Evolutionary conservation across 2,113 vertebrate genomes (phyloP).

Genomic region (Petrocephalus zakoni): DNA sequence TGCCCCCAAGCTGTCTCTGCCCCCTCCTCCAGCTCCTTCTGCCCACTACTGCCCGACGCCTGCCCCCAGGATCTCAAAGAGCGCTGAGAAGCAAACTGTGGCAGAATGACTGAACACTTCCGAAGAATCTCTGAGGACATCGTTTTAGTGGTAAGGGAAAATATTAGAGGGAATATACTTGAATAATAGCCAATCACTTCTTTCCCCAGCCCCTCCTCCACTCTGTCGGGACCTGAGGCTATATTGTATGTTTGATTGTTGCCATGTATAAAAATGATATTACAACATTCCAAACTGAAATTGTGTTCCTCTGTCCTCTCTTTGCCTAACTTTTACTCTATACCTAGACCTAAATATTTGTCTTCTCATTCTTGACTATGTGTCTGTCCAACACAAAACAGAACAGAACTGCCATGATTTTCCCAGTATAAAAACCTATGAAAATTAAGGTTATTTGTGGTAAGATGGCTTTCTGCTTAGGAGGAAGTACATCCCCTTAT

Average conservation of each 20-base stretch:
- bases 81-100: not conserved
- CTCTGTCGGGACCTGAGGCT: not conserved
- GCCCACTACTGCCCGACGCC: not conserved
- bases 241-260: conserved; percentile 10
- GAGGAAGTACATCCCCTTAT: not conserved
- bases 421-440: conserved; percentile 1
- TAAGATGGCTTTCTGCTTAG: not conserved
- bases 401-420: conserved; percentile 11
- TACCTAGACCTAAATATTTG: conserved; percentile 11
- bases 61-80: not conserved
- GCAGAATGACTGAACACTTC: not conserved
- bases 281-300: conserved; percentile 1
- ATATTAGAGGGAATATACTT: conserved; percentile 5
- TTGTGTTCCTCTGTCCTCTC: not conserved
- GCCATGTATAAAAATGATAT: conserved; percentile 7
- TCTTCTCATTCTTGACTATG: conserved; percentile 11
- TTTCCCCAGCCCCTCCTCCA: not conserved
- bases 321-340: conserved; percentile 8
- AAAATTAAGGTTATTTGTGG: not conserved
- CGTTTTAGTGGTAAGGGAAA: not conserved
- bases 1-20: not conserved
- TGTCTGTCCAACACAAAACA: not conserved
- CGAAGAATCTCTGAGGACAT: not conserved
- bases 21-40: not conserved
- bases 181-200: not conserved